A percentile compares a stretch with the other conserved stretches of the same genome.
Evolutionary conservation across 2,888 invertebrate genomes (phyloP).

Genomic region (Terebella lapidaria): DNA sequence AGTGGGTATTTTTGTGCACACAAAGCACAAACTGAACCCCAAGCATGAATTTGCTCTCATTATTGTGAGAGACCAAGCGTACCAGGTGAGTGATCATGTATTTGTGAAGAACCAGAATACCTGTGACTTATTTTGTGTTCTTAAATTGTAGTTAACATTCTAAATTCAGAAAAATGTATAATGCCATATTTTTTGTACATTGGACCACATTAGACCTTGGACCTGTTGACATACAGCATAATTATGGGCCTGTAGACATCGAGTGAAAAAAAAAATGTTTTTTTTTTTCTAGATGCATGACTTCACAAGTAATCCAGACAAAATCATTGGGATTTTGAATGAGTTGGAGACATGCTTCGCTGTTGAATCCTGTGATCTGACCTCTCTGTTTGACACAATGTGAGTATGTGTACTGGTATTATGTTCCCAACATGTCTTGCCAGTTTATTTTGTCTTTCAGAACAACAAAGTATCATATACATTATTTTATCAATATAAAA

Average conservation of each 20-base stretch:
- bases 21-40: conserved; percentile 36
- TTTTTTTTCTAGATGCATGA: conserved; percentile 56
- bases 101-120: too few species aligned
- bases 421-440: neutral
- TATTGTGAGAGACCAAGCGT: conserved; percentile 34
- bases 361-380: conserved; percentile 34
- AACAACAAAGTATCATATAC: too few species aligned
- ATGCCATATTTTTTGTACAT: too few species aligned
- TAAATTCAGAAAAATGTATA: too few species aligned
- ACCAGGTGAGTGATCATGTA: conserved; percentile 37
- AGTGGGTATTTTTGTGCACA: conserved; percentile 39
- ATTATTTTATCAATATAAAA: neutral
- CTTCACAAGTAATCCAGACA: conserved; percentile 63
- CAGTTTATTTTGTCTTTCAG: too few species aligned
- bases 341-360: conserved; percentile 48
- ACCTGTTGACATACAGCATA: too few species aligned
- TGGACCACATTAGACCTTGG: too few species aligned
- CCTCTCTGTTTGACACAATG: conserved; percentile 37
- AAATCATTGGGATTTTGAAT: conserved; percentile 60
- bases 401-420: conserved; percentile 24
- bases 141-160: too few species aligned
- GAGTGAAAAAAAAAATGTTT: neutral
- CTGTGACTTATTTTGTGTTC: too few species aligned
- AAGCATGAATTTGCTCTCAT: conserved; percentile 44
- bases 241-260: neutral